Base-by-base conservation (phyloP, 2,113 vertebrate species). In the Oxyruncus cristatus region DNA sequence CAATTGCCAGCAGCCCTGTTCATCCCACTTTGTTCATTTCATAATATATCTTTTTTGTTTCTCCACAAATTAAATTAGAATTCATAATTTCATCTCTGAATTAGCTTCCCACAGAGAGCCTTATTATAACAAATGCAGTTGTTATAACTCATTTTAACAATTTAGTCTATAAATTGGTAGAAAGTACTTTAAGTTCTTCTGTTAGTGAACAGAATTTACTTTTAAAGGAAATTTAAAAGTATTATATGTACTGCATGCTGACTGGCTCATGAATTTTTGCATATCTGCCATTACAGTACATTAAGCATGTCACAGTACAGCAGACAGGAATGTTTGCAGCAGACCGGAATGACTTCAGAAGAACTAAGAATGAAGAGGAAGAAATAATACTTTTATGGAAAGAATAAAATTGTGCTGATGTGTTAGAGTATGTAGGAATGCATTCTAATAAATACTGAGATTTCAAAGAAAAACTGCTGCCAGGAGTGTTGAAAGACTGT, bases 51-150 rank as follows among this genome's bases (percentile, higher is more conserved):
- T 94, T 97, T 49, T 84, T 53, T 96, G 42, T 94, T 96, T 93
- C 50, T 83, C 23, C 44, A 92, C 42, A 96, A 95, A 97, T 97
- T 96, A 84, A 97, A 95, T 96, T 95, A 88, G 53, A 91, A 96
- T 97, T 97, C 61, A 88, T 96, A 87, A 91, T 92, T 91, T 21
- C 94, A 21, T 59, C 28, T 93, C 83, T 89, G 77, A 97, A 96
- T 97, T 92, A 95, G 67, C 66, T 97, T 94, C 89, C 83, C 70
- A 94, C 82, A 92, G 94, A 93, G 92, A 95, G 44, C 24, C 74
- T 97, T 94, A 95, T 86, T 93, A 85, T 85, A 94, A 95, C 67
- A 96, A 97, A 95, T 90, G 44, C 6, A 33, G 28, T 88, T 96
- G 61, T 58, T 89, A 47, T 74, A 96, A 82, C 7, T 62, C 33